Conservation (phyloP, 2,113 vertebrate genomes). For the Petrocephalus zakoni region DNA sequence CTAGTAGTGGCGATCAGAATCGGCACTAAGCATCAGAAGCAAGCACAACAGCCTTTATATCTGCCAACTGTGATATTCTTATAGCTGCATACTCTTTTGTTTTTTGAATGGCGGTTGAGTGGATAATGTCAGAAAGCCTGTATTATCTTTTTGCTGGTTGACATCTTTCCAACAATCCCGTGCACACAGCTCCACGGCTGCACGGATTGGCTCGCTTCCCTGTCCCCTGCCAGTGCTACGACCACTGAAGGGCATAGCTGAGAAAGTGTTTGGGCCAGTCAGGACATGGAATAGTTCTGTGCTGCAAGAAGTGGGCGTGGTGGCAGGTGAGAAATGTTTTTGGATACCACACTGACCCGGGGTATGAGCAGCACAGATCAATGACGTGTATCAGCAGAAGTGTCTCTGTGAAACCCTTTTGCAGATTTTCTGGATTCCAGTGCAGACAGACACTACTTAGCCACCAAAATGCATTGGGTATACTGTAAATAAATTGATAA, state of each 20-base stretch:
- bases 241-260: slow-evolving; percentile 61
- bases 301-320: slow-evolving; percentile 64
- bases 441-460: background rate
- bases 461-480: background rate
- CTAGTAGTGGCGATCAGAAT: background rate
- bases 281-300: slow-evolving; percentile 52
- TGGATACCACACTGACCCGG: background rate
- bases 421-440: background rate
- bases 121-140: background rate
- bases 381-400: background rate
- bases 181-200: slow-evolving; percentile 53
- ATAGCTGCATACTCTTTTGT: background rate
- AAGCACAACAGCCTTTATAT: background rate
- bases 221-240: slow-evolving; percentile 52
- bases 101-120: background rate
- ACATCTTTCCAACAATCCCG: background rate
- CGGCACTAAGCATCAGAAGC: background rate
- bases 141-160: background rate
- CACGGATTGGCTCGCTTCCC: slow-evolving; percentile 57
- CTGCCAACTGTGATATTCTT: background rate
- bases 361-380: background rate
- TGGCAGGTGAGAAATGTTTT: slow-evolving; percentile 58
- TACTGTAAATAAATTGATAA: background rate
- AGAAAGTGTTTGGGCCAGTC: slow-evolving; percentile 57
- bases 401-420: background rate